Evolutionary conservation across 2,113 vertebrate species (phyloP).

Genomic region (Forbesichthys papilliferus): DNA sequence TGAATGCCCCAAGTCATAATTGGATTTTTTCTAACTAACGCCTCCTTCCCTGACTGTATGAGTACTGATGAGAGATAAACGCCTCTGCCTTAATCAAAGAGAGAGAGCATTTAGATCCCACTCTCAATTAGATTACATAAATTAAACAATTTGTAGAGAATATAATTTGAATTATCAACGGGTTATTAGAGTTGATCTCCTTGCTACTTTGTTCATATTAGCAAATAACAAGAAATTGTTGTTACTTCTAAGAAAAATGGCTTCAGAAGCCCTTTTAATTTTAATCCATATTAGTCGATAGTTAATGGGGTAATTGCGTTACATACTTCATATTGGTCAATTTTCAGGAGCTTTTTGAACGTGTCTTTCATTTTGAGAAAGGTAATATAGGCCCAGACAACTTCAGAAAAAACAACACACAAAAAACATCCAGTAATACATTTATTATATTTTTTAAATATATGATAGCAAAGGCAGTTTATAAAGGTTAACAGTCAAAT

Average conservation of each 20-base stretch:
- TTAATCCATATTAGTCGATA: neutral
- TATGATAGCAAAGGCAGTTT: too few relatives aligned
- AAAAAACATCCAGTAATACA: too few relatives aligned
- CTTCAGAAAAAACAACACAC: too few relatives aligned
- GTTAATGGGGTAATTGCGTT: too few relatives aligned
- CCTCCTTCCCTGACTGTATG: conserved; percentile 54
- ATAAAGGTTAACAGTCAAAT: too few relatives aligned
- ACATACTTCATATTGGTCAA: too few relatives aligned
- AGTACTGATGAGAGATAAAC: conserved; percentile 73
- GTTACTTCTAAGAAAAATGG: neutral
- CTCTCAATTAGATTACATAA: conserved; percentile 70
- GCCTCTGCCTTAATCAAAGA: conserved; percentile 73
- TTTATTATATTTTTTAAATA: too few relatives aligned
- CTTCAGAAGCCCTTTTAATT: neutral
- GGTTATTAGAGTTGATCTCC: conserved; percentile 66
- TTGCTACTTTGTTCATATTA: conserved; percentile 25
- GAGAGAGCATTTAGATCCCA: conserved; percentile 72
- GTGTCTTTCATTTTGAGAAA: too few relatives aligned
- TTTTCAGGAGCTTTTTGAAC: too few relatives aligned
- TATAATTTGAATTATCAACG: conserved; percentile 65
- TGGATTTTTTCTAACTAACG: conserved; percentile 61
- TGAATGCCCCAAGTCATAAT: conserved; percentile 72
- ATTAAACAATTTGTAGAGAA: conserved; percentile 70
- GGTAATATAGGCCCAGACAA: too few relatives aligned
- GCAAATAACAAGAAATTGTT: conserved; percentile 22